Conservation (phyloP, 2,113 vertebrate genomes). For the Phyllostomus discolor region DNA sequence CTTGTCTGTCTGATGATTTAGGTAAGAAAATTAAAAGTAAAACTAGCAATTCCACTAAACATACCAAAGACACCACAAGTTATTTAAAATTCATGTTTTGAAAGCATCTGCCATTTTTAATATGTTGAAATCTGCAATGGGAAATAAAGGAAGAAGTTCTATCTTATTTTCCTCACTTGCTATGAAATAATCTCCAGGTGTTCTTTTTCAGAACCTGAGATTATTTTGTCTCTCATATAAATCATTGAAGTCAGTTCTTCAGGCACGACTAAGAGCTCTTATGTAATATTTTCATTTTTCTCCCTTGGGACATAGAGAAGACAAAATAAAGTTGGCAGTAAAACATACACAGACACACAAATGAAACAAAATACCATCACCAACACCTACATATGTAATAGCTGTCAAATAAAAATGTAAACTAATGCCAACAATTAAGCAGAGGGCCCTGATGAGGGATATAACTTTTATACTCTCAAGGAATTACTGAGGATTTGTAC, state of each 20-base stretch:
- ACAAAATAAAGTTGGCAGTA: neutral
- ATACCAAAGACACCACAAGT: neutral
- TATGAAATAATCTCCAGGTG: neutral
- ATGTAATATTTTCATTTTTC: neutral
- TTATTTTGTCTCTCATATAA: neutral
- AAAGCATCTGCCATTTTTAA: neutral
- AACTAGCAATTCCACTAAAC: neutral
- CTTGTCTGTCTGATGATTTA: neutral
- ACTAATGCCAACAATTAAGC: neutral
- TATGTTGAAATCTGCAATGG: neutral
- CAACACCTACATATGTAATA: neutral
- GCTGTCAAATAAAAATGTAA: neutral
- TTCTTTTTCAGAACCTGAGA: neutral
- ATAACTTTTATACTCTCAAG: neutral
- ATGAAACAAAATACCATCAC: neutral
- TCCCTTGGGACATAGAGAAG: neutral
- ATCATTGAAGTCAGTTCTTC: neutral
- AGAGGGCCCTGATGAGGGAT: neutral
- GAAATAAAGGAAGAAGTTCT: neutral
- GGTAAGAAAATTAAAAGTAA: neutral
- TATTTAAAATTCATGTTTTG: constrained; percentile 7
- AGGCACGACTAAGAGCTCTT: neutral
- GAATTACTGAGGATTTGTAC: neutral
- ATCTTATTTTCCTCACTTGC: neutral
- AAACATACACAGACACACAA: neutral